Evolutionary conservation across 30 jellyfish, hydroid and myxozoan species (phyloP).

Genomic region (Rhopilema esculentum): DNA sequence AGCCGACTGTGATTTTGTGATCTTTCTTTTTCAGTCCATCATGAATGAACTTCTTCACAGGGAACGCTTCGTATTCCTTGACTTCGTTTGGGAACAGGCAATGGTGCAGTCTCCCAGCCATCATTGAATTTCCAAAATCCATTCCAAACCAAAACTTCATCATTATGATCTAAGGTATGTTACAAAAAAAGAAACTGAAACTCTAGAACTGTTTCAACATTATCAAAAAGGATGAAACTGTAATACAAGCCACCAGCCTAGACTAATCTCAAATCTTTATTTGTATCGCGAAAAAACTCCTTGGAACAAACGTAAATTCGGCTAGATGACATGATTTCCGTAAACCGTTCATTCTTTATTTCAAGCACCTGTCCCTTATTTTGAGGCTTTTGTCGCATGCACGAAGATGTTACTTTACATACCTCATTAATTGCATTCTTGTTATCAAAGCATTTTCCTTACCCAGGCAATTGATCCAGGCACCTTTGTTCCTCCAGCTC

Average conservation of each 20-base stretch:
- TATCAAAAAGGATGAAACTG: not conserved
- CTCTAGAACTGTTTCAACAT: not conserved
- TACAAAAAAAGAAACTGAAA: not conserved
- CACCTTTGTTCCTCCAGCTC: slow-evolving; percentile 82
- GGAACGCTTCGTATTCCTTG: slow-evolving; percentile 36
- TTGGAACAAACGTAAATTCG: too few relatives aligned
- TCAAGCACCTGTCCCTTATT: too few relatives aligned
- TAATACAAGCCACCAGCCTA: slow-evolving; percentile 30
- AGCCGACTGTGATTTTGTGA: slow-evolving; percentile 55
- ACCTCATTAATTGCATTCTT: not conserved
- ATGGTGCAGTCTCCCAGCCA: slow-evolving; percentile 67
- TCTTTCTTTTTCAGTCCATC: slow-evolving; percentile 61
- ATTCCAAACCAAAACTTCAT: slow-evolving; percentile 70
- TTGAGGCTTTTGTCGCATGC: too few relatives aligned
- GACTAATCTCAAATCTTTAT: too few relatives aligned
- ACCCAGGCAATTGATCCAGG: slow-evolving; percentile 73
- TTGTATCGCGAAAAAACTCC: too few relatives aligned
- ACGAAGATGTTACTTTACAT: too few relatives aligned
- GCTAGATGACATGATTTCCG: too few relatives aligned
- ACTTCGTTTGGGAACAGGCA: slow-evolving; percentile 68
- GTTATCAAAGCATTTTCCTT: not conserved
- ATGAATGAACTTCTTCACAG: slow-evolving; percentile 26
- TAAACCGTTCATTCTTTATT: too few relatives aligned
- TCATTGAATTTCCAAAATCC: slow-evolving; percentile 74
- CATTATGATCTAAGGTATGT: slow-evolving; percentile 36